Evolutionary conservation across 2,113 vertebrate species (phyloP), one percentile per base, ranked within the genome.

Genomic region (Ornithorhynchus anatinus): DNA sequence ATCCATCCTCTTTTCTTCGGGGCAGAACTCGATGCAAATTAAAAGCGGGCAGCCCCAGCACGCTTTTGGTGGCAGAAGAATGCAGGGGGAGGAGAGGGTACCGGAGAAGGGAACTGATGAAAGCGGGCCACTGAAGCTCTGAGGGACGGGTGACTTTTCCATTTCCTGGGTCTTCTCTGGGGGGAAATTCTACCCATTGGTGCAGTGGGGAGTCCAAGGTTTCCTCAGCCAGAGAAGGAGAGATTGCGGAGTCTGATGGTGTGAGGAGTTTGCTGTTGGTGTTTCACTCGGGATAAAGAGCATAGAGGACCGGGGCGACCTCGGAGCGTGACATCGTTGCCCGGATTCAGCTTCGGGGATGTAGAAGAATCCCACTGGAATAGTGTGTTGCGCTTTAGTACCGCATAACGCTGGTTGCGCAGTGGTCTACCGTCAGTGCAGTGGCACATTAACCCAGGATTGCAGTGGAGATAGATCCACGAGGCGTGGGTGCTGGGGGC

Each of bases 351-450:
- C 10, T 29, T 48, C 20, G n/a, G 2, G 12, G 63, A 58, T 22
- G 58, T 44, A 59, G 75, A 60, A 10, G 59, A 65, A 53, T 57
- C 53, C 32, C 47, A 39, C 54, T 40, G 74, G 69, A 77, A 72
- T 51, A 9, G 36, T 19, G 69, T 27, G 66, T 71, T 64, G 62
- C 27, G 69, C 75, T 56, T 66, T 59, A 72, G 69, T 79, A 66
- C 75, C 60, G 43, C 69, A 63, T 69, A 20, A 52, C 66, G 38
- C 77, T 75, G n/a, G 53, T 78, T 69, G 51, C 0, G 15, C 51
- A 39, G 64, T 27, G 54, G 44, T 68, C 77, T 60, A 62, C 71
- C 61, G 57, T 53, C 59, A 75, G 81, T 72, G 77, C 63, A 62
- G 66, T 71, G n/a, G 43, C 77, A 29, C 31, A 6, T 20, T 54